A percentile compares a stretch with the other conserved stretches of the same genome.
Conservation (phyloP, 2,113 vertebrate species). For the Galbula dea region DNA sequence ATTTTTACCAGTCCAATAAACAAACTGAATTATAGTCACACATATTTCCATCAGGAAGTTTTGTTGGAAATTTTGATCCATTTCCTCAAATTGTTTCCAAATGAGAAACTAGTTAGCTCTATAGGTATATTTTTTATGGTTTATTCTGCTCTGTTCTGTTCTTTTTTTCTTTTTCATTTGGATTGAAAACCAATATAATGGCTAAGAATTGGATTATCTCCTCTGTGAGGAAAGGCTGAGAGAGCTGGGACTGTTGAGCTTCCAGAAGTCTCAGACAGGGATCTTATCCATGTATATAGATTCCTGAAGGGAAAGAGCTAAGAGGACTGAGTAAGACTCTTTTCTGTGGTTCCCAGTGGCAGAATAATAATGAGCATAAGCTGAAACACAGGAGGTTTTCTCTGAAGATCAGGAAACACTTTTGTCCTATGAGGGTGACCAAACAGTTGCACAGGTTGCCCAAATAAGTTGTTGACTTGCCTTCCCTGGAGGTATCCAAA, state of each 20-base stretch:
- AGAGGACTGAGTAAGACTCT: background rate
- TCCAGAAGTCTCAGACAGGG: background rate
- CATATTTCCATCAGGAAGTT: background rate
- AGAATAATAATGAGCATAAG: background rate
- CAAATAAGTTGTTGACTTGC: rapidly evolving
- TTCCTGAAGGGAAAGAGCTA: background rate
- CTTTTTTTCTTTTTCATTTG: background rate
- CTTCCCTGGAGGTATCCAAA: background rate
- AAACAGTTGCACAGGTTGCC: background rate
- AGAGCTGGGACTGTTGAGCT: background rate
- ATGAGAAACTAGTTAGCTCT: background rate
- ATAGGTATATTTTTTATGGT: background rate
- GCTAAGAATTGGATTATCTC: background rate
- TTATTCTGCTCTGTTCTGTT: background rate
- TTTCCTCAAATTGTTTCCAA: background rate
- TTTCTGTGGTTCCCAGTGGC: background rate
- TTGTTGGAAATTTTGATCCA: background rate
- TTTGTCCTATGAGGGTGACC: background rate
- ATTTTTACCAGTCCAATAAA: background rate
- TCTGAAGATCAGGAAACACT: background rate
- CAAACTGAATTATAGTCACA: background rate
- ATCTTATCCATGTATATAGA: background rate
- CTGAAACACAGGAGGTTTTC: background rate
- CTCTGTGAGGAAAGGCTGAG: background rate
- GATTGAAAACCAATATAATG: background rate